Conservation (phyloP, 2,113 vertebrate genomes). For the Chaetura pelagica region DNA sequence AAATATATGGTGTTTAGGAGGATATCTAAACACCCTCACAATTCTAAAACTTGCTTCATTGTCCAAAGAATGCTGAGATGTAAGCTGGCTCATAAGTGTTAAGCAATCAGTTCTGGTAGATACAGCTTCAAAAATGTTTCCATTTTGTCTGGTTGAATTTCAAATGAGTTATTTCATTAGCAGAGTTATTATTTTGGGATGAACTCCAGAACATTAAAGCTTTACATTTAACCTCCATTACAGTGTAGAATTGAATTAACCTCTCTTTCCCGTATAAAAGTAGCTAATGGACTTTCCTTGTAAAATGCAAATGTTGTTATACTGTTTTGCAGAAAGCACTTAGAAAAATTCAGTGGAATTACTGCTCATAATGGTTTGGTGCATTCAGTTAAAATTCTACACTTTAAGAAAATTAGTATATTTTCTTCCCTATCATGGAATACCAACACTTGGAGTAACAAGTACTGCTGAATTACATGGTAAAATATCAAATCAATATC, state of each 20-base stretch:
- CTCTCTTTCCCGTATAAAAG: constrained; percentile 39
- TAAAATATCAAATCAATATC: neutral
- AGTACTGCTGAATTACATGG: neutral
- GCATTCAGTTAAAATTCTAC: constrained; percentile 8
- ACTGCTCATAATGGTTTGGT: neutral
- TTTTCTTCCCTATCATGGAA: neutral
- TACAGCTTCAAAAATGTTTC: neutral
- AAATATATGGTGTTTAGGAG: constrained; percentile 29
- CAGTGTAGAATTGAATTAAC: constrained; percentile 62
- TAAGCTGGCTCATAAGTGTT: constrained; percentile 15
- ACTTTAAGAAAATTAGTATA: constrained; percentile 15
- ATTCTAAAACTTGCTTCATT: constrained; percentile 8
- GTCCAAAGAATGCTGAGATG: constrained; percentile 19
- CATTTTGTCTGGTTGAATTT: constrained; percentile 64
- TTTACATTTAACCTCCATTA: constrained; percentile 66
- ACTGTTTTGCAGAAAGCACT: constrained; percentile 15
- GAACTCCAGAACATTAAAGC: constrained; percentile 61
- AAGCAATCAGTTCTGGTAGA: constrained; percentile 44
- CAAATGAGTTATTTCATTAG: constrained; percentile 65
- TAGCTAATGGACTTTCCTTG: constrained; percentile 56
- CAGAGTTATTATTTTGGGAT: constrained; percentile 69
- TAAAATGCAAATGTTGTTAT: constrained; percentile 57
- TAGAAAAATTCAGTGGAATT: constrained; percentile 20
- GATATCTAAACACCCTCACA: neutral
- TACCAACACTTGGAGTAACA: neutral